Percentiles rank a stretch among this genome's conserved stretches.
Conservation (phyloP, 2,888 invertebrate species). For the Antheraea assamensis region DNA sequence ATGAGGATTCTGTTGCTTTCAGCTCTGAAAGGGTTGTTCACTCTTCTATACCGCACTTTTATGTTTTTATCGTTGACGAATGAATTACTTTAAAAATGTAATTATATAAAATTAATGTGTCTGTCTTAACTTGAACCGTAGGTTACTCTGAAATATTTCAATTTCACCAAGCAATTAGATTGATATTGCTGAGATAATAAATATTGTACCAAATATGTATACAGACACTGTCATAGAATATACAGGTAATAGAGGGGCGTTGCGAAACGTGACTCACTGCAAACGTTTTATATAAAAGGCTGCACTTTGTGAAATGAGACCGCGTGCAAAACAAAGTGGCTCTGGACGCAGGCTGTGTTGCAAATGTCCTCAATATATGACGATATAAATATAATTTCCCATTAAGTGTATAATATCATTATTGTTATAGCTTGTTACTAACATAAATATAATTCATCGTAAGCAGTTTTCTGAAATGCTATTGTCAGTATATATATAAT, state of each 20-base stretch:
- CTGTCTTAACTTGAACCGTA: constrained; percentile 31
- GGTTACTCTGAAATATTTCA: neutral
- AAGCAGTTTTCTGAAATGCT: neutral
- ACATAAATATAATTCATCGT: neutral
- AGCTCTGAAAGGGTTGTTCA: constrained; percentile 70
- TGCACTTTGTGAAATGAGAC: constrained; percentile 73
- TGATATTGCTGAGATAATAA: neutral
- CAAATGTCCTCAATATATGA: constrained; percentile 58
- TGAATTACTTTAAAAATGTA: constrained; percentile 64
- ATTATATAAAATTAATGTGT: constrained; percentile 63
- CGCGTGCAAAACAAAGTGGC: constrained; percentile 59
- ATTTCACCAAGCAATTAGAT: neutral
- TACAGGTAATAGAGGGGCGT: constrained; percentile 57
- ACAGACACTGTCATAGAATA: constrained; percentile 41
- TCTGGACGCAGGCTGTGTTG: constrained; percentile 49
- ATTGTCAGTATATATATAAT: neutral
- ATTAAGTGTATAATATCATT: neutral
- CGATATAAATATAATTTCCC: constrained; percentile 30
- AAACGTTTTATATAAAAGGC: constrained; percentile 59
- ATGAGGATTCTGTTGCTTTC: constrained; percentile 65
- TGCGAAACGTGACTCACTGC: constrained; percentile 59
- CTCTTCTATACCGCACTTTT: constrained; percentile 62
- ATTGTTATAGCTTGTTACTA: neutral
- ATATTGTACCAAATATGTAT: constrained; percentile 21
- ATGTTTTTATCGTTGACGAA: constrained; percentile 70